Conservation (phyloP, 2,113 vertebrate genomes). For the Sander lucioperca region DNA sequence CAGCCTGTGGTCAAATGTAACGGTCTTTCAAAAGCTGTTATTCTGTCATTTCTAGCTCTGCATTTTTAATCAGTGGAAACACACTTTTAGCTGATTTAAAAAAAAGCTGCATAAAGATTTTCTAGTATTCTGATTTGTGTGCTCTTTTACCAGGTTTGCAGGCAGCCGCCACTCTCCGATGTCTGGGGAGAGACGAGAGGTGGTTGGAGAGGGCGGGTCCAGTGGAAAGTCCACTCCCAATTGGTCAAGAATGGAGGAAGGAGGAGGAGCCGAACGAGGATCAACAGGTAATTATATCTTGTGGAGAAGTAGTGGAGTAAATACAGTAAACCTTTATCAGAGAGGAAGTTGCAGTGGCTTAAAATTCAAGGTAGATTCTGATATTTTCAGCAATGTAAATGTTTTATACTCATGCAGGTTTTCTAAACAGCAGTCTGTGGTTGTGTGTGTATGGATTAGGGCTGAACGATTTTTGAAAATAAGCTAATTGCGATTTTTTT, state of each 20-base stretch:
- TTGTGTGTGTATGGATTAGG: background rate
- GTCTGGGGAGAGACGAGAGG: constrained; percentile 91
- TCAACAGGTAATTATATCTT: constrained; percentile 60
- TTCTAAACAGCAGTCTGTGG: background rate
- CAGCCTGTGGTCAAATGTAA: constrained; percentile 21
- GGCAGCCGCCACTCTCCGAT: constrained; percentile 93
- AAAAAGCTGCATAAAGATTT: background rate
- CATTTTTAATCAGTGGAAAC: constrained; percentile 25
- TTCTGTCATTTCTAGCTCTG: constrained; percentile 1
- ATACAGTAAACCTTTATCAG: background rate
- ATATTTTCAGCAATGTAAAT: background rate
- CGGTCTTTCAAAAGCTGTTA: constrained; percentile 9
- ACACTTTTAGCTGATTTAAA: background rate
- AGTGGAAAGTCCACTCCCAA: constrained; percentile 92
- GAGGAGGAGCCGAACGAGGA: constrained; percentile 73
- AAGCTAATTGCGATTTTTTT: no score
- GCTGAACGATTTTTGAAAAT: no score
- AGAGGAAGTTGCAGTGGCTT: no score
- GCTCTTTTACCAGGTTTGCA: constrained; percentile 87
- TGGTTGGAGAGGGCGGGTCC: constrained; percentile 86
- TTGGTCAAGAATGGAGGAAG: constrained; percentile 94
- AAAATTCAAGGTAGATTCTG: background rate
- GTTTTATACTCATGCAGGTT: background rate
- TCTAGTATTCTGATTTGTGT: background rate
- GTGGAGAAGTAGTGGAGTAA: background rate